Percentiles rank a stretch among this genome's conserved stretches.
These are phyloP conservation scores for Automeris io DNA, from an alignment of 2,888 invertebrate species.

Conservation along the genomic window DNA sequence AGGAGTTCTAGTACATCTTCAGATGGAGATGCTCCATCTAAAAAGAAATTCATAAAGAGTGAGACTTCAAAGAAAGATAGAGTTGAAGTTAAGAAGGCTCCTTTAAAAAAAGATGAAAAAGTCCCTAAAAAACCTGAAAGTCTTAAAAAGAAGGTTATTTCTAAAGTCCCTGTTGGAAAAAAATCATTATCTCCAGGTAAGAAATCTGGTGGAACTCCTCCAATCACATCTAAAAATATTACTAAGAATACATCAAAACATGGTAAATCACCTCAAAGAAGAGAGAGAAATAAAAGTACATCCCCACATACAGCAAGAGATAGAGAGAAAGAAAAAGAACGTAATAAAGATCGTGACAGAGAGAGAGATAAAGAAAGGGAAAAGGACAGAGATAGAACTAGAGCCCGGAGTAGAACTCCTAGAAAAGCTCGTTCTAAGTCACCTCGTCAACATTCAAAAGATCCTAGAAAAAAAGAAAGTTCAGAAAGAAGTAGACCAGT, in stretches of 20 bases:
- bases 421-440: slow-evolving; percentile 66
- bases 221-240: slow-evolving; percentile 61
- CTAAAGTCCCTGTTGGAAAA: slow-evolving; percentile 56
- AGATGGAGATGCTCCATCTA: slow-evolving; percentile 75
- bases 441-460: slow-evolving; percentile 64
- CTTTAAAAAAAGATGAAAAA: slow-evolving; percentile 61
- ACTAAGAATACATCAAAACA: slow-evolving; percentile 55
- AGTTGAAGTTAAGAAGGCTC: slow-evolving; percentile 60
- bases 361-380: slow-evolving; percentile 67
- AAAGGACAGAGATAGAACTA: slow-evolving; percentile 69
- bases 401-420: slow-evolving; percentile 67
- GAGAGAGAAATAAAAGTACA: slow-evolving; percentile 59
- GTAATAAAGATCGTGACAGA: slow-evolving; percentile 53
- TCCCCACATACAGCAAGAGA: slow-evolving; percentile 62
- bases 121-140: slow-evolving; percentile 54
- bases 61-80: slow-evolving; percentile 59
- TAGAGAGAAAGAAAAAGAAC: slow-evolving; percentile 69
- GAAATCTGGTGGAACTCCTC: slow-evolving; percentile 71
- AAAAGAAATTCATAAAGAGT: slow-evolving; percentile 72
- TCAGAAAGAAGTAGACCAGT: slow-evolving; percentile 68
- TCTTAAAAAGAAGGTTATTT: slow-evolving; percentile 49
- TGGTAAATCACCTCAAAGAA: slow-evolving; percentile 64
- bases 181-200: slow-evolving; percentile 71
- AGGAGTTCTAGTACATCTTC: slow-evolving; percentile 81
- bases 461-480: slow-evolving; percentile 62